Conservation (phyloP, 2,888 invertebrate genomes). For the Scaptodrosophila latifasciaeformis region DNA sequence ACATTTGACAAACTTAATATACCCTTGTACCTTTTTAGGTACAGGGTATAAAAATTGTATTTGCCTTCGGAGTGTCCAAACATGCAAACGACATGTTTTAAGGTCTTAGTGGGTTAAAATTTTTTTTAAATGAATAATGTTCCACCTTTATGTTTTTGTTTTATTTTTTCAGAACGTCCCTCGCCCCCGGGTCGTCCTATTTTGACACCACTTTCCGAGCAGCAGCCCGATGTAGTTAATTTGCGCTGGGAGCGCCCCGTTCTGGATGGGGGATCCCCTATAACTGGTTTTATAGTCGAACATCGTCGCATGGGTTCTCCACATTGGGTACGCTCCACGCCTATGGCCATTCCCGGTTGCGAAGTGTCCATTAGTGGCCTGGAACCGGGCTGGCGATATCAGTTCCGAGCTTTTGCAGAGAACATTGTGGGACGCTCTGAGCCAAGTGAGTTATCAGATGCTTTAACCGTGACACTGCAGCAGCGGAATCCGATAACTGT, state of each 20-base stretch:
- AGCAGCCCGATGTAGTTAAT: slow-evolving; percentile 87
- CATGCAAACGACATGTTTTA: no score
- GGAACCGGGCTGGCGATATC: slow-evolving; percentile 90
- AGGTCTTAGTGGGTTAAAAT: no score
- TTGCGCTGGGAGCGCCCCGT: slow-evolving; percentile 88
- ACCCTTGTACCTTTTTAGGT: no score
- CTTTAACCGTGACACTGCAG: slow-evolving; percentile 85
- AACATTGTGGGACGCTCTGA: slow-evolving; percentile 92
- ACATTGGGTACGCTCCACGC: slow-evolving; percentile 88
- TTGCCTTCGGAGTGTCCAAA: no score
- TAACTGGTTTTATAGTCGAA: slow-evolving; percentile 89
- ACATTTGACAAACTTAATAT: no score
- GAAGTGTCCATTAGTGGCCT: slow-evolving; percentile 88
- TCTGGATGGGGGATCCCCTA: slow-evolving; percentile 90
- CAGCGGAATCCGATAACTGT: slow-evolving; percentile 81
- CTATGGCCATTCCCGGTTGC: slow-evolving; percentile 82
- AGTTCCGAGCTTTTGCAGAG: slow-evolving; percentile 93
- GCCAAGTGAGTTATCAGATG: slow-evolving; percentile 89
- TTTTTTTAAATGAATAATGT: background rate
- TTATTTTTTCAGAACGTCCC: slow-evolving; percentile 79
- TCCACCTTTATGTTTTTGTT: slow-evolving; percentile 1
- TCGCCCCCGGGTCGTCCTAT: slow-evolving; percentile 88
- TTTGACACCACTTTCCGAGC: slow-evolving; percentile 83
- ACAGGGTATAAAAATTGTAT: no score
- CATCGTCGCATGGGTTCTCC: slow-evolving; percentile 84